A percentile compares a stretch with the other conserved stretches of the same genome.
Conservation (phyloP, 2,113 vertebrate species). For the Clinocottus analis region DNA sequence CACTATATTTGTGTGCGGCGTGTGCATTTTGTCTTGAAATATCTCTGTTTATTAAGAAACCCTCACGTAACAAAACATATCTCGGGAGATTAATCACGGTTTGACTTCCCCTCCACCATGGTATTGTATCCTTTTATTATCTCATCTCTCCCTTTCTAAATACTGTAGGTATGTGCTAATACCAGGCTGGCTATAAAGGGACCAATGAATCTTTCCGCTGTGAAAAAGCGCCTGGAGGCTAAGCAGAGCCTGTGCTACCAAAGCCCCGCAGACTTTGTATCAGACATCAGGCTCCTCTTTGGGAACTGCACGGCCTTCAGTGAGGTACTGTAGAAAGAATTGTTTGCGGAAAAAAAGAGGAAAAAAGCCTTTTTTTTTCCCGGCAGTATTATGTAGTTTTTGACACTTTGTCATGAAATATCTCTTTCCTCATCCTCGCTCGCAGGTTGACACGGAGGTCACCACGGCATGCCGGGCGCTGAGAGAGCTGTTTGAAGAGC, state of each 20-base stretch:
- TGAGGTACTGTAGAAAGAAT: conserved; percentile 70
- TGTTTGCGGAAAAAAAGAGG: neutral
- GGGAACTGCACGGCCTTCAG: conserved; percentile 87
- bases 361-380: too few relatives aligned
- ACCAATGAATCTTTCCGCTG: conserved; percentile 86
- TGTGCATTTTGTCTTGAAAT: neutral
- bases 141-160: conserved; percentile 52
- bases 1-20: neutral
- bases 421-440: neutral
- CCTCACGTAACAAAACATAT: conserved; percentile 7
- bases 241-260: conserved; percentile 83
- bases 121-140: conserved; percentile 37
- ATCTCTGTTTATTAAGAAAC: neutral
- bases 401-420: neutral
- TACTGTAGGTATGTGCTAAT: conserved; percentile 60
- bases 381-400: neutral
- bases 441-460: conserved; percentile 85
- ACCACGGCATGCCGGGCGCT: conserved; percentile 83
- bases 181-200: conserved; percentile 81
- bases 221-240: conserved; percentile 86
- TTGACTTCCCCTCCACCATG: conserved; percentile 13
- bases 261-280: conserved; percentile 87
- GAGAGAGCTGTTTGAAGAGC: conserved; percentile 85
- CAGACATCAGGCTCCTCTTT: conserved; percentile 89
- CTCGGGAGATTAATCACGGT: neutral